Conservation (phyloP, 2,113 vertebrate species). For the Pungitius pungitius region DNA sequence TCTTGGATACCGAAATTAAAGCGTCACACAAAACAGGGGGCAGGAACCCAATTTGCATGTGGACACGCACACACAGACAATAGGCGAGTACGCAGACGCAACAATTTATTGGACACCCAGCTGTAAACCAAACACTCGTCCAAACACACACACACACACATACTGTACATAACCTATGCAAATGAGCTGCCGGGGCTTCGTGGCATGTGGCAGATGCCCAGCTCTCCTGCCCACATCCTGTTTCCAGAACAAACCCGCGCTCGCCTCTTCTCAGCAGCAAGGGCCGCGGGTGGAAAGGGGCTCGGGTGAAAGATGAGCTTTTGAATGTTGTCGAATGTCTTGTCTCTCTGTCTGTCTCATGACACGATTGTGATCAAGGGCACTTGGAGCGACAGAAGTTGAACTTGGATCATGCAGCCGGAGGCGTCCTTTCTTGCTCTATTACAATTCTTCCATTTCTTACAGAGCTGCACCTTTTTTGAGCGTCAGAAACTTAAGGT, state of each 20-base stretch:
- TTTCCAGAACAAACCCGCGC: slow-evolving; percentile 67
- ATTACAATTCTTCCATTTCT: background rate
- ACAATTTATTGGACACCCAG: slow-evolving; percentile 44
- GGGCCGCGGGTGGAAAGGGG: slow-evolving; percentile 13
- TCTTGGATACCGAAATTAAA: slow-evolving; percentile 12
- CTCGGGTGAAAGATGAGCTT: slow-evolving; percentile 30
- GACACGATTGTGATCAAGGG: slow-evolving; percentile 4
- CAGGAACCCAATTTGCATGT: slow-evolving; percentile 35
- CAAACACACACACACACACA: slow-evolving; percentile 22
- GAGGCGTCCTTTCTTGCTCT: background rate
- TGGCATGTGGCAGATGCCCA: slow-evolving; percentile 76
- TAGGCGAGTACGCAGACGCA: slow-evolving; percentile 5
- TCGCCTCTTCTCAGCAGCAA: slow-evolving; percentile 60
- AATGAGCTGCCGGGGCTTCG: slow-evolving; percentile 67
- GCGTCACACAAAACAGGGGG: slow-evolving; percentile 19
- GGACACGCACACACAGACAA: slow-evolving; percentile 18
- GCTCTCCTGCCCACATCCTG: slow-evolving; percentile 75
- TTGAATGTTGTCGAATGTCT: slow-evolving; percentile 7
- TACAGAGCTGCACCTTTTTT: slow-evolving; percentile 2
- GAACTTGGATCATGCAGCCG: slow-evolving; percentile 4
- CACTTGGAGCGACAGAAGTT: slow-evolving; percentile 13
- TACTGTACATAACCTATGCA: slow-evolving; percentile 60
- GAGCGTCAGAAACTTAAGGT: slow-evolving; percentile 4
- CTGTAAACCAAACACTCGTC: slow-evolving; percentile 41
- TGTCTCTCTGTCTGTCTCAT: slow-evolving; percentile 1